These are phyloP conservation scores for Magallana nippona DNA, from an alignment of 2,888 invertebrate species.

Conservation along the genomic window DNA sequence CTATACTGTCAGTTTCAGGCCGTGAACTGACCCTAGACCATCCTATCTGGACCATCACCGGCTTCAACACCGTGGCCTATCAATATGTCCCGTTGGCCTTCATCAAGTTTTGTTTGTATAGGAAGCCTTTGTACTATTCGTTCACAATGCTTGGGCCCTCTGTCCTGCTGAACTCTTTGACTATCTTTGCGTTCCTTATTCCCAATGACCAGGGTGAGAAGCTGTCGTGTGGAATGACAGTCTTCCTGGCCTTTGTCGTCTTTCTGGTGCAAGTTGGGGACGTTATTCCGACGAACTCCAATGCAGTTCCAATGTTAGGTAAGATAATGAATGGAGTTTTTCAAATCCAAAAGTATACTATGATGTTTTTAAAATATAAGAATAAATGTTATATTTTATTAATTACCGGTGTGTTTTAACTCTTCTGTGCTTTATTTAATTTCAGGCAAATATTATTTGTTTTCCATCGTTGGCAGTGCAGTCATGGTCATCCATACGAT, in stretches of 20 bases:
- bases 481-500: conserved; percentile 25
- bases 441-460: conserved; percentile 33
- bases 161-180: conserved; percentile 11
- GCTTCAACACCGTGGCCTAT: not conserved
- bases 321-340: not conserved
- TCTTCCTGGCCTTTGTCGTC: conserved; percentile 39
- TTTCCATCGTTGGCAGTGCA: conserved; percentile 36
- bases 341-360: not conserved
- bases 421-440: not conserved
- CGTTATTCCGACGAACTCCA: conserved; percentile 34
- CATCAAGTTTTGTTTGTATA: not conserved
- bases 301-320: conserved; percentile 35
- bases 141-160: conserved; percentile 35
- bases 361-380: not conserved
- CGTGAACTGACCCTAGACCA: not conserved
- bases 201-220: conserved; percentile 37
- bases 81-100: not conserved
- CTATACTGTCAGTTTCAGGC: not conserved
- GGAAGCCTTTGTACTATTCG: conserved; percentile 35
- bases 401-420: not conserved
- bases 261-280: conserved; percentile 39
- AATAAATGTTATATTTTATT: not conserved
- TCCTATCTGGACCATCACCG: conserved; percentile 12
- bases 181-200: conserved; percentile 32
- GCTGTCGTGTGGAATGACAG: conserved; percentile 35